Base-by-base conservation (phyloP, 92 coral and sea anemone genomes). In the Paragorgia papillata region DNA sequence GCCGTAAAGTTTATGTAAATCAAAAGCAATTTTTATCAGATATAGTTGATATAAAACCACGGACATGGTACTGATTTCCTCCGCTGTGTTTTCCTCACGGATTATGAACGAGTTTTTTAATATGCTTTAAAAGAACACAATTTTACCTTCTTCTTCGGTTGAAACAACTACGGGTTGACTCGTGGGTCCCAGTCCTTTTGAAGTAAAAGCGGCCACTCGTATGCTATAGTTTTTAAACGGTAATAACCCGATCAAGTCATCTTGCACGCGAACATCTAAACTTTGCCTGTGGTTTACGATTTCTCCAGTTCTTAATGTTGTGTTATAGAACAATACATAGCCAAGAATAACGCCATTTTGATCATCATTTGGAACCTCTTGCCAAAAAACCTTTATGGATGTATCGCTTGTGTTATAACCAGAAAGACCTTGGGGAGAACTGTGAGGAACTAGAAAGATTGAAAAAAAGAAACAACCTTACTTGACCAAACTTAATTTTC, bases 371-470 rank as follows among this genome's bases (percentile, higher is more conserved):
- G 91, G 88, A n/a, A 92, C 59, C 21, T 75, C 77, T 6, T 44
- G 25, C 96, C 97, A 92, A 7, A 49, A 65, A 20, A 92, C 35
- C 1, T 34, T 31, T 26, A 90, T 69, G 18, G 89, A 84, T 0
- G 91, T 92, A 54, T 96, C 87, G 43, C 86, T 90, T 9, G 86
- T 83, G 80, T 90, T 92, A 84, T 70, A 80, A 2, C 74, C 91
- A 15, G 24, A 12, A 43, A 68, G 58, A n/a, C 22, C 59, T 49
- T 5, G 57, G 1, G 75, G 75, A 7, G 59, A 14, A 49, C 7
- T 40, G 13, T 68, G 34, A 27, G 75, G 59, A 46, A 68, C 75
- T 68, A 31, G 7, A 14, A 43, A 12, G 18, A 37, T 35, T 40
- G 1, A 0, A 64, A 34, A 64, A 7, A 37, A 64, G 10, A 64